Evolutionary conservation across 92 coral and sea anemone genomes (phyloP), one percentile per base, ranked within the genome.

Genomic region (Paramuricea clavata): DNA sequence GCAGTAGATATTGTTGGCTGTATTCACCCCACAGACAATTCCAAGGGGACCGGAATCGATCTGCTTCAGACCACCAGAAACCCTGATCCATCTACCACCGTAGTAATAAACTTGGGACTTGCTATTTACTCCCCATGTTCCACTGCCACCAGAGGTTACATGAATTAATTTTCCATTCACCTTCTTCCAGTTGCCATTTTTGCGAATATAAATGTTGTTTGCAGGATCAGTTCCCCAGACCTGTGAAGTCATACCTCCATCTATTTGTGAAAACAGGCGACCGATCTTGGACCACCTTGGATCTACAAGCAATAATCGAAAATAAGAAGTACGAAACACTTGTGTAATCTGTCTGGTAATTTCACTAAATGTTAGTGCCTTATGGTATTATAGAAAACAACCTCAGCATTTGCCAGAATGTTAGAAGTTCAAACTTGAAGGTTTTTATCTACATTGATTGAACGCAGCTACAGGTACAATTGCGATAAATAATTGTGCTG

Each of bases 21-120:
- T 70, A 70, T 70, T 70, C 43, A 70, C 76, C 42, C 76, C 76
- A 35, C 76, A 70, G 49, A 39, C 76, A 43, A 70, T 70, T 70
- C 76, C 76, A 21, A 23, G 42, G 15, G 49, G 49, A 2, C 76
- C 76, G 13, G 76, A 70, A 35, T 70, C 76, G 6, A 70, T 70
- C 76, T 70, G 76, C 49, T 70, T 70, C 3, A 70, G 54, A 42
- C 27, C 9, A 30, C 76, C 76, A 70, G 76, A 26, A 21, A 70
- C 49, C 27, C 76, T 31, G 12, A 17, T 39, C 76, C 76, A 70
- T 35, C 49, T 39, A 16, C 26, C 26, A 17, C 76, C 16, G 27
- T 43, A 43, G 49, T 70, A 70, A 26, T 39, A 70, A 50, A 70
- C 16, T 15, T 6, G 49, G 2, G 1, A 0, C 4, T 11, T 43